Conservation (phyloP, 2,888 invertebrate species). For the Phlogophora meticulosa region DNA sequence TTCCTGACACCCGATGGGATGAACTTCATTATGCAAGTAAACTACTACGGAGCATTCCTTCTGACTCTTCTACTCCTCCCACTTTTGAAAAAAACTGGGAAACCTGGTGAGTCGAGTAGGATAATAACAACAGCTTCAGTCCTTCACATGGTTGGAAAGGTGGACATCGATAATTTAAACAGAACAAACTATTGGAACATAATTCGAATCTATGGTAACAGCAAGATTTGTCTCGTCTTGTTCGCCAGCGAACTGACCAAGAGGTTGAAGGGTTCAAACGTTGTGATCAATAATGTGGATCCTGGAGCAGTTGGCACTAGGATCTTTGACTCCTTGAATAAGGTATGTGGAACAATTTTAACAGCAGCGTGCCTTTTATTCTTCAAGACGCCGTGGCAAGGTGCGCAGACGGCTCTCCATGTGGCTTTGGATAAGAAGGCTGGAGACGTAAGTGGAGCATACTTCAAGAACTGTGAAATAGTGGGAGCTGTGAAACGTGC, state of each 20-base stretch:
- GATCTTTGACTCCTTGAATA: slow-evolving; percentile 90
- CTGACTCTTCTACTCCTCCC: slow-evolving; percentile 74
- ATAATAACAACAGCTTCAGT: slow-evolving; percentile 88
- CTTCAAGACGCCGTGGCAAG: slow-evolving; percentile 60
- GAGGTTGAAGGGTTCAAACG: slow-evolving; percentile 91
- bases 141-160: slow-evolving; percentile 75
- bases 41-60: slow-evolving; percentile 97
- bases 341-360: slow-evolving; percentile 87
- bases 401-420: slow-evolving; percentile 62
- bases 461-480: slow-evolving; percentile 94
- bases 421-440: slow-evolving; percentile 57
- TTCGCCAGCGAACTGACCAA: slow-evolving; percentile 93
- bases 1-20: slow-evolving; percentile 94
- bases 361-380: slow-evolving; percentile 86
- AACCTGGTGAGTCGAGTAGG: slow-evolving; percentile 75
- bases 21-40: slow-evolving; percentile 96
- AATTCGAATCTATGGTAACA: slow-evolving; percentile 67
- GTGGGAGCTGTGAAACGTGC: slow-evolving; percentile 88
- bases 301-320: slow-evolving; percentile 95
- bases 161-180: slow-evolving; percentile 61
- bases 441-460: slow-evolving; percentile 83
- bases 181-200: slow-evolving; percentile 42
- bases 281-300: slow-evolving; percentile 95
- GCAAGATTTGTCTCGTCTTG: slow-evolving; percentile 91
- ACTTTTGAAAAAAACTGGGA: slow-evolving; percentile 71